Evolutionary conservation across 1,140 invertebrate species (phyloP).

Genomic region (Conopomorpha cramerella): DNA sequence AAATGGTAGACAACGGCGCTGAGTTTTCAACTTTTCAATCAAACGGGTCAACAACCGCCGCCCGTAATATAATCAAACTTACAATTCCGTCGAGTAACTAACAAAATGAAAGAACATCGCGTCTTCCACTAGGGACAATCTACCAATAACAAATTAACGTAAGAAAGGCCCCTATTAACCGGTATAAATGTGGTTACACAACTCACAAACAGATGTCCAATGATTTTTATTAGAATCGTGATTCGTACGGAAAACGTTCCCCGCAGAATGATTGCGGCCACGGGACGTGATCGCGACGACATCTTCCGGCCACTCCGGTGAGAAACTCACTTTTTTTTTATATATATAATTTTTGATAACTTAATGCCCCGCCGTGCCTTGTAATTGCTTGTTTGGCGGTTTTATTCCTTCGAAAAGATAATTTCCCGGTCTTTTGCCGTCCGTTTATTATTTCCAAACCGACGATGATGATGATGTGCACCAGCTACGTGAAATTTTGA

Average conservation of each 20-base stretch:
- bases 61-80: too few relatives aligned
- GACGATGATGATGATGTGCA: too few relatives aligned
- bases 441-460: too few relatives aligned
- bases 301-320: constrained; percentile 53
- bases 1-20: too few relatives aligned
- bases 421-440: too few relatives aligned
- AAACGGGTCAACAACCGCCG: too few relatives aligned
- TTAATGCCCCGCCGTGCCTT: constrained; percentile 45
- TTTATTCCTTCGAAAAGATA: constrained; percentile 45
- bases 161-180: constrained; percentile 34
- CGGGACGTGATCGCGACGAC: constrained; percentile 39
- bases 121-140: constrained; percentile 14
- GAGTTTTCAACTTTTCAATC: too few relatives aligned
- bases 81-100: too few relatives aligned
- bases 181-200: constrained; percentile 48
- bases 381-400: constrained; percentile 55
- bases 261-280: constrained; percentile 22
- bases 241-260: constrained; percentile 33
- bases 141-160: constrained; percentile 27
- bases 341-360: constrained; percentile 54
- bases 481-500: constrained; percentile 52
- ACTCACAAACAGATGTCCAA: constrained; percentile 31
- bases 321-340: too few relatives aligned
- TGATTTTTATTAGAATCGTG: constrained; percentile 55
- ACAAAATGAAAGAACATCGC: too few relatives aligned